Base-by-base conservation (phyloP, 2,888 invertebrate genomes). In the Noctua janthina region DNA sequence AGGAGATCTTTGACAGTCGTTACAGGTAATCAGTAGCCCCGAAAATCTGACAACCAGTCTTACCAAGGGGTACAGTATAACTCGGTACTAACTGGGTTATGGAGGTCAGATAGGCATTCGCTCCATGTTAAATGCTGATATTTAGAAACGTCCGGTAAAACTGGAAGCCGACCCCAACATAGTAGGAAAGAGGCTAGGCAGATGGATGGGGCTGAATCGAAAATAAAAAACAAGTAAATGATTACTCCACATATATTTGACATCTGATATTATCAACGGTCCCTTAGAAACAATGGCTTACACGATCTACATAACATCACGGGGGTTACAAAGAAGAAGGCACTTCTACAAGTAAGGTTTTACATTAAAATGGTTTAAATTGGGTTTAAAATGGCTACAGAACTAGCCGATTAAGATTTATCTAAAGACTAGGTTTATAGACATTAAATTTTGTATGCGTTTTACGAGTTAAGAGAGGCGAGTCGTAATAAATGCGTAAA, bases 271-370 rank as follows among this genome's bases (percentile, higher is more conserved):
- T 91, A 91, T 90, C 82, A 87, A 82, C 87, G 84, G 84, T 92
- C 89, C 88, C 88, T 89, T 89, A 88, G 85, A 91, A 91, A 92
- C 89, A 93, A 90, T 90, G 90, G 76, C 90, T 89, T 90, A 92
- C 56, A 85, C 87, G 79, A 80, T 78, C 79, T 90, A 89, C 64
- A 80, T 82, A 83, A 88, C 89, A 90, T 80, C 87, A 89, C 86
- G 84, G 88, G 76, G 87, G 87, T 88, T 82, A 88, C 90, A 89
- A 86, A 90, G 91, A 89, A 91, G 93, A 94, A 94, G 94, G 94
- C 94, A 94, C 94, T 94, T 94, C 91, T 91, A 93, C 88, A 90
- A 92, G 90, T 90, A 88, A 76, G 81, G 54, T 84, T 49, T 35
- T 81, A 79, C 54, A 77, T 56, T 49, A 82, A 64, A 80, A 23